Evolutionary conservation across 2,113 vertebrate genomes (phyloP).

Genomic region (Psammodynastes pulverulentus): DNA sequence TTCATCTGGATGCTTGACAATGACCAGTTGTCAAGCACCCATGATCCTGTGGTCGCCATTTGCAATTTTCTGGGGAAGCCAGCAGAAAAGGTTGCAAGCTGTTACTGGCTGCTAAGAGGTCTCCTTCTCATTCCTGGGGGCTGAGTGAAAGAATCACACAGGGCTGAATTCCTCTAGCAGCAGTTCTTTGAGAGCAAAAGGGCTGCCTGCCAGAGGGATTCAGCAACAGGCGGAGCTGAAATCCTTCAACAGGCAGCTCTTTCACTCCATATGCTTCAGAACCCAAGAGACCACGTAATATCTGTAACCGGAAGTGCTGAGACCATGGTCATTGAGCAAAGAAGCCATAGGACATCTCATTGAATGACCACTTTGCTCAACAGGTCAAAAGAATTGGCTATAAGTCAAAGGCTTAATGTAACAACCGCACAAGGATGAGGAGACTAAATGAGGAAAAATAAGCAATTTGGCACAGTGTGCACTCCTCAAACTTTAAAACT

Average conservation of each 20-base stretch:
- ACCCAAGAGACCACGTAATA: background rate
- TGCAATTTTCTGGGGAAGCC: background rate
- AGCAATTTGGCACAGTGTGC: background rate
- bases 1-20: background rate
- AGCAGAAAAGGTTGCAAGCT: background rate
- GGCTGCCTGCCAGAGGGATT: background rate
- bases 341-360: background rate
- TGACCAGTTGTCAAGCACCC: background rate
- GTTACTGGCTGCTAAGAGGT: too few relatives aligned
- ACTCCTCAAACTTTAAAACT: background rate
- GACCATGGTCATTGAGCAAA: background rate
- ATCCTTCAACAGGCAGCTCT: background rate
- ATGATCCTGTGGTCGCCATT: background rate
- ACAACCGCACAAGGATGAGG: background rate
- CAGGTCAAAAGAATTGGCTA: background rate
- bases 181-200: background rate
- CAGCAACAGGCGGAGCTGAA: background rate
- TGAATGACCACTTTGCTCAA: background rate
- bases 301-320: background rate
- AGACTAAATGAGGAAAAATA: background rate
- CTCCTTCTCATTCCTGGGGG: background rate
- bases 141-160: background rate
- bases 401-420: background rate
- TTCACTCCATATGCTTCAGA: background rate
- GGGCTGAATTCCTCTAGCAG: background rate